These are phyloP conservation scores for Lagocephalus sceleratus DNA, from an alignment of 2,797 vertebrate species.

Conservation along the genomic window DNA sequence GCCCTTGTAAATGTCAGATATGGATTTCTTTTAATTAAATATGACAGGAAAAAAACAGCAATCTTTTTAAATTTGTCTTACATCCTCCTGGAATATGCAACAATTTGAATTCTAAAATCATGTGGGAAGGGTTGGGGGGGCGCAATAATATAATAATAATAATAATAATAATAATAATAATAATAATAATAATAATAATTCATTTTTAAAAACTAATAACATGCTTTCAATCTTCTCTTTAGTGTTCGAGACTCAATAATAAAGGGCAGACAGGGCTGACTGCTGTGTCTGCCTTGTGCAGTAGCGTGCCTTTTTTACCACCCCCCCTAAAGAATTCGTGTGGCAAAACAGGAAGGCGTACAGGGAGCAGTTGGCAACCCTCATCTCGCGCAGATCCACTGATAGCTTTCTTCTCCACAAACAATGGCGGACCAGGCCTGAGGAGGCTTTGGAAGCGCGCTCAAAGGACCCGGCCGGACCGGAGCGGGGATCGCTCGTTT, in stretches of 20 bases:
- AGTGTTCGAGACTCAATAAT: neutral
- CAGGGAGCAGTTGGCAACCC: slow-evolving; percentile 80
- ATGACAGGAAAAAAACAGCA: no score
- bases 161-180: neutral
- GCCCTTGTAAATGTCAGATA: neutral
- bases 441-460: slow-evolving; percentile 43
- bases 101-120: no score
- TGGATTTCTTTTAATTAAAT: neutral
- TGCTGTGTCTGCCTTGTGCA: slow-evolving; percentile 27
- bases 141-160: neutral
- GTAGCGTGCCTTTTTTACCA: slow-evolving; percentile 41
- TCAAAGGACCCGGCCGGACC: slow-evolving; percentile 53
- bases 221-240: neutral
- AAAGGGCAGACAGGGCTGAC: slow-evolving; percentile 61
- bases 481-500: no score
- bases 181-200: neutral
- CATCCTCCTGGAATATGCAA: no score
- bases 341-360: slow-evolving; percentile 85
- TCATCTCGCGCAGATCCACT: slow-evolving; percentile 85
- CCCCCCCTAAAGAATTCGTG: slow-evolving; percentile 75
- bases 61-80: no score
- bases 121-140: neutral
- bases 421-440: slow-evolving; percentile 57
- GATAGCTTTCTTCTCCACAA: slow-evolving; percentile 73
- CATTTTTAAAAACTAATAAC: neutral